Percentiles rank a stretch among this genome's conserved stretches.
These are phyloP conservation scores for Eurois occulta DNA, from an alignment of 2,888 invertebrate species.

Conservation along the genomic window DNA sequence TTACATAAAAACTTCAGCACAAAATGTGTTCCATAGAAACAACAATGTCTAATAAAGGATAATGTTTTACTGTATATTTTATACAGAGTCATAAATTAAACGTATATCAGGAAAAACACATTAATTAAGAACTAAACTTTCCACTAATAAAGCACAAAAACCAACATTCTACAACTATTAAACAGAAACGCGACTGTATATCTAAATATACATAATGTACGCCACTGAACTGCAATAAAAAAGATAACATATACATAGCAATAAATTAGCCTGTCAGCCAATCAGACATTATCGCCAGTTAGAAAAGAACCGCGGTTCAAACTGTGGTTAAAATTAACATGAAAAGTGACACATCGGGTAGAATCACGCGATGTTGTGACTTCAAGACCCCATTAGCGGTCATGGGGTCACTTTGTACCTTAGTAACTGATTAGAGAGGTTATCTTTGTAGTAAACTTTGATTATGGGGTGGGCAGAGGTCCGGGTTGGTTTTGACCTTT, in stretches of 20 bases:
- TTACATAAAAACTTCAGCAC: background rate
- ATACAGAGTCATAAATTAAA: conserved; percentile 3
- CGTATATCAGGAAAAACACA: conserved; percentile 6
- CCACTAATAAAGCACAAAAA: conserved; percentile 28
- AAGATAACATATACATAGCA: conserved; percentile 51
- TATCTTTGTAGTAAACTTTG: conserved; percentile 33
- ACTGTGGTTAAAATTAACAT: conserved; percentile 63
- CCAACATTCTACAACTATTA: conserved; percentile 9
- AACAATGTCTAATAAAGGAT: conserved; percentile 3
- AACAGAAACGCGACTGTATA: conserved; percentile 25
- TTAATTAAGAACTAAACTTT: conserved; percentile 32
- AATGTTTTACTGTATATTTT: background rate
- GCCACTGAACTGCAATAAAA: conserved; percentile 51
- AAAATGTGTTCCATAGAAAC: background rate
- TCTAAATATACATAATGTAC: conserved; percentile 32
- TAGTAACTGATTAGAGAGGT: conserved; percentile 4
- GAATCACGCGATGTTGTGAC: conserved; percentile 60
- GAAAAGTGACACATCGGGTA: conserved; percentile 61
- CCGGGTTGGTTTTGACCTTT: conserved; percentile 10
- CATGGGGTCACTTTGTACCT: conserved; percentile 50
- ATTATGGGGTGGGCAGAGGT: conserved; percentile 10
- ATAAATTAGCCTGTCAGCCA: conserved; percentile 54
- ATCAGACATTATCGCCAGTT: conserved; percentile 62
- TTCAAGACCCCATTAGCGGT: conserved; percentile 44
- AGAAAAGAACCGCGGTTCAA: conserved; percentile 55